phyloP scores from a whole-genome alignment of 2,113 vertebrate genomes.

The Paradoxurus hermaphroditus region DNA sequence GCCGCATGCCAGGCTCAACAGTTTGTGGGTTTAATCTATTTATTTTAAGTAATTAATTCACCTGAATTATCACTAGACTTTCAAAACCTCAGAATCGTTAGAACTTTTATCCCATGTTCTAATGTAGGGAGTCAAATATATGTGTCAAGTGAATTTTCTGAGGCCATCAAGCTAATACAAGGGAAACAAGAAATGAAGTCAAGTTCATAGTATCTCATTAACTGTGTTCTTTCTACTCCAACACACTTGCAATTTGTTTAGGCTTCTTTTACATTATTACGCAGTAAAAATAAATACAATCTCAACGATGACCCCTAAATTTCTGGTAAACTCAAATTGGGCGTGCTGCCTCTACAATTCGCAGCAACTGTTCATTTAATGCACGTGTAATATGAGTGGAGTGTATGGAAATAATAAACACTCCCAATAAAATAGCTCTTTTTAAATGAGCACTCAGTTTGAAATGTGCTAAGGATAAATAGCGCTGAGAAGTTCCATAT shows the following conservation, averaged over 20 bases:
- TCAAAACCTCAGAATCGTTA: neutral
- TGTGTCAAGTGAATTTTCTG: neutral
- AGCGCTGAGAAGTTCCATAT: neutral
- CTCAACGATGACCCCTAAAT: neutral
- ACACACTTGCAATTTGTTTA: neutral
- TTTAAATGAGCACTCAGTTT: neutral
- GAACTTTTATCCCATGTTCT: neutral
- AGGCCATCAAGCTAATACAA: neutral
- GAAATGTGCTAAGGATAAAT: too few species aligned
- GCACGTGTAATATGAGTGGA: neutral
- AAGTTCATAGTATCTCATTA: neutral
- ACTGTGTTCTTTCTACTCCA: neutral
- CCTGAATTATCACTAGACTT: neutral
- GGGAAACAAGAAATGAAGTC: neutral
- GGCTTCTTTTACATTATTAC: neutral
- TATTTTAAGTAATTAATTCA: neutral
- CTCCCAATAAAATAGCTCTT: neutral
- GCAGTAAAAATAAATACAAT: neutral
- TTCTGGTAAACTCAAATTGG: neutral
- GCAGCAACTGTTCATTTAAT: neutral
- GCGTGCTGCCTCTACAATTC: neutral
- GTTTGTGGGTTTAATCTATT: neutral
- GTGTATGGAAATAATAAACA: neutral
- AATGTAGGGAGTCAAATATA: neutral
- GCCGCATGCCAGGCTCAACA: accelerated